Evolutionary conservation across 2,797 vertebrate genomes (phyloP).

Genomic region (Xyrichtys novacula): DNA sequence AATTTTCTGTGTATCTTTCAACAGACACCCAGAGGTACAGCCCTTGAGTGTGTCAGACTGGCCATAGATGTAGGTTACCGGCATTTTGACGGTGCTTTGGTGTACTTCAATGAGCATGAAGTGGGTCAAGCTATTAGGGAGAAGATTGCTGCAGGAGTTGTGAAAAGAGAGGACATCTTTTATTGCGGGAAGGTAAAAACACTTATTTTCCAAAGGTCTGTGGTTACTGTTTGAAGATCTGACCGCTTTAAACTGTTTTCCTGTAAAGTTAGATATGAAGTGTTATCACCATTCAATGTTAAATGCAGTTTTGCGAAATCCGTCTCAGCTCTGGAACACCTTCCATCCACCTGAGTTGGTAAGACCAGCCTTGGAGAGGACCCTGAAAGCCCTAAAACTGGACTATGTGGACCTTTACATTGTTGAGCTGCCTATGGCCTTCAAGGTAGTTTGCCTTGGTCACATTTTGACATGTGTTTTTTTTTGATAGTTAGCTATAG

Average conservation of each 20-base stretch:
- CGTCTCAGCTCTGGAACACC: constrained; percentile 92
- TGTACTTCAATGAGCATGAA: constrained; percentile 93
- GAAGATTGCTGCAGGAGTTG: constrained; percentile 92
- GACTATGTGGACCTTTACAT: constrained; percentile 96
- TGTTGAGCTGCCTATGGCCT: constrained; percentile 93
- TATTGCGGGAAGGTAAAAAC: constrained; percentile 93
- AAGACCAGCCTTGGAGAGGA: constrained; percentile 89
- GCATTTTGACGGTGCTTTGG: constrained; percentile 91
- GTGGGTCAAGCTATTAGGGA: constrained; percentile 92
- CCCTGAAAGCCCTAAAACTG: constrained; percentile 86
- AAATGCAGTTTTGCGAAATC: background rate
- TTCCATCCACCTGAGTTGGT: constrained; percentile 88
- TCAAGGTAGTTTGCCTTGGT: constrained; percentile 89
- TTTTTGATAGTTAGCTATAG: no score
- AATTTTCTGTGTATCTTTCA: constrained; percentile 18
- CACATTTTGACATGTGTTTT: no score
- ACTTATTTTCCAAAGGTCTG: background rate
- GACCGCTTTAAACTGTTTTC: background rate
- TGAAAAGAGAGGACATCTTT: constrained; percentile 92
- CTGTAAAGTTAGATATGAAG: no score
- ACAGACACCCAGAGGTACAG: constrained; percentile 87
- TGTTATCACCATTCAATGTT: background rate
- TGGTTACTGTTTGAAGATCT: background rate
- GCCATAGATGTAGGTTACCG: constrained; percentile 93
- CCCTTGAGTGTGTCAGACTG: constrained; percentile 85